phyloP scores from a whole-genome alignment of 2,797 vertebrate genomes.

The Decapterus maruadsi region DNA sequence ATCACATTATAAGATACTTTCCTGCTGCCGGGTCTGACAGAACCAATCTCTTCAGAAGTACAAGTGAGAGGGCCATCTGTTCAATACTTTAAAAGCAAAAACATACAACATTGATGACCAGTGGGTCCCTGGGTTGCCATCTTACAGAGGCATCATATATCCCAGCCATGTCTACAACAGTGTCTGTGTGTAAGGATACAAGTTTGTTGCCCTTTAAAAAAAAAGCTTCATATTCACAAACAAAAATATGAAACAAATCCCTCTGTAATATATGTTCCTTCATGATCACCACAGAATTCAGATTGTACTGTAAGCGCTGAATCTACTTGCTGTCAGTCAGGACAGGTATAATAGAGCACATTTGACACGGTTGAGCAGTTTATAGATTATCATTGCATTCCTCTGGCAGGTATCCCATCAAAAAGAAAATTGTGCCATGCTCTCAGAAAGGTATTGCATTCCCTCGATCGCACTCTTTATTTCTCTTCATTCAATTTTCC shows the following conservation, averaged over 20 bases:
- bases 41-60: constrained; percentile 60
- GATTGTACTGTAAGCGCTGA: not conserved
- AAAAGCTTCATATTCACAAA: not conserved
- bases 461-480: constrained; percentile 10
- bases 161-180: constrained; percentile 1
- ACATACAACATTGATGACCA: constrained; percentile 78
- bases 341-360: constrained; percentile 23
- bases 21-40: constrained; percentile 46
- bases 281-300: constrained; percentile 22
- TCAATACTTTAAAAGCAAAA: constrained; percentile 70
- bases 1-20: constrained; percentile 59
- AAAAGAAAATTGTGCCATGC: constrained; percentile 27
- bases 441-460: constrained; percentile 27
- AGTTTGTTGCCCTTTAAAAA: too few relatives aligned
- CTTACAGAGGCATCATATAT: constrained; percentile 18
- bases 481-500: constrained; percentile 23
- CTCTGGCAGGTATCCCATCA: constrained; percentile 43
- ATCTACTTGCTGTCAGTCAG: constrained; percentile 21
- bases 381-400: constrained; percentile 55
- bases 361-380: constrained; percentile 30
- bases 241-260: not conserved
- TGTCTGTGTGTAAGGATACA: not conserved
- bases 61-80: constrained; percentile 42
- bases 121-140: constrained; percentile 35
- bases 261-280: not conserved